Evolutionary conservation across 2,888 invertebrate species (phyloP), one percentile per base, ranked within the genome.

Genomic region (Nomada fucata): DNA sequence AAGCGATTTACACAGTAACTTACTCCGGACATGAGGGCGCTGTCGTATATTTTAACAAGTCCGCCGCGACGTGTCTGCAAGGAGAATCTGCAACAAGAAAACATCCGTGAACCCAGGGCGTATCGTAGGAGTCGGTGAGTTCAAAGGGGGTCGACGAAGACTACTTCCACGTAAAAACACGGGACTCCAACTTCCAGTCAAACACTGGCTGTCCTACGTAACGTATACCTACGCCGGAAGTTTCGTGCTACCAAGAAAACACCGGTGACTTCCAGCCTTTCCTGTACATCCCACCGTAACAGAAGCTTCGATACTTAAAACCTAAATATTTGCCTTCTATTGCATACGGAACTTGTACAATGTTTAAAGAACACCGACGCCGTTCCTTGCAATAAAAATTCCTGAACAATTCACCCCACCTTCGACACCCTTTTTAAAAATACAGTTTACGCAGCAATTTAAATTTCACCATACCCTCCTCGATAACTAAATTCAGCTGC

Each of bases 41-140:
- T 97, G 94, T 98, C 98, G 95, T 98, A 97, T 76, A 99, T 97
- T 94, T 98, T 97, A 87, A 98, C 97, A 82, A 98, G 95, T n/a
- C 98, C 98, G 50, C 98, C 98, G 7, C 97, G 96, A 84, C 97
- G 96, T 91, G 97, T 97, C 94, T 98, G 97, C 76, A 99, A 95
- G 71, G 97, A 97, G 94, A 98, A 98, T 94, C 97, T 97, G 94
- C 29, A 95, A 73, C 86, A 81, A 85, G 65, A 74, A 82, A 76
- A 70, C 84, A 84, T 79, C 65, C 79, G 76, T 87, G 77, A 83
- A 77, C 76, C 78, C 61, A 55, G 60, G 18, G 42, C 65, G 70
- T 61, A 72, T 55, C 57, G 65, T 61, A 60, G 55, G 13, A 18
- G 78, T 15, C 88, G 88, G 89, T 47, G 63, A 74, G 85, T 73